Base-by-base conservation (phyloP, 1,140 invertebrate genomes). In the Meloidogyne floridensis region DNA sequence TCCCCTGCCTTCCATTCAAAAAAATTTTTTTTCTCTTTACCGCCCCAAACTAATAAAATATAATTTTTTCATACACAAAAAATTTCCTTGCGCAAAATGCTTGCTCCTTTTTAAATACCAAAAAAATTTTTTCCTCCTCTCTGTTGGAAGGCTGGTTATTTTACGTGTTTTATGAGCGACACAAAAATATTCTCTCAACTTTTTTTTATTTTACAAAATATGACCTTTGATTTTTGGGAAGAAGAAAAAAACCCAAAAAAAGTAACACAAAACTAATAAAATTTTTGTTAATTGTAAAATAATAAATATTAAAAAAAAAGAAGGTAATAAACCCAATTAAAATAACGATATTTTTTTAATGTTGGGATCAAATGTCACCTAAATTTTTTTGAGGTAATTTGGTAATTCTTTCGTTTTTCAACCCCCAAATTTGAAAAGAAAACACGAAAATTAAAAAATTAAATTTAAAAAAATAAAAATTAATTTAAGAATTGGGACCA, bases 101-200 rank as follows among this genome's bases (percentile, higher is more conserved):
- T 53, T 65, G 15, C 15, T n/a, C n/a, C 15, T 65, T 65, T 65
- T 65, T 65, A 65, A 65, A 65, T 65, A 65, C 59, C n/a, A 65
- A 13, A 13, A 5, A 15, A 4, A 32, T 32, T 32, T 32, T 32
- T 32, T 32, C 32, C 32, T 32, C 32, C 32, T n/a, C 59, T 65
- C 59, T 65, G 59, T 65, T n/a, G 59, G 59, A 32, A 15, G 59
- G 59, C 15, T 18, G 15, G 15, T 65, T 32, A 32, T 32, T 18
- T 65, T n/a, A 65, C 59, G 59, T 65, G n/a, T 65, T 59, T 18
- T 65, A 65, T 65, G 15, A 65, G 59, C 59, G 59, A 65, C 15
- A 65, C n/a, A 65, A n/a, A 65, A n/a, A 65, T 65, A 13, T n/a
- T n/a, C n/a, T 65, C 59, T 65, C 59, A 65, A 65, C 59, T 65